phyloP scores from a whole-genome alignment of 2,797 vertebrate genomes.

The Onychomys torridus region DNA sequence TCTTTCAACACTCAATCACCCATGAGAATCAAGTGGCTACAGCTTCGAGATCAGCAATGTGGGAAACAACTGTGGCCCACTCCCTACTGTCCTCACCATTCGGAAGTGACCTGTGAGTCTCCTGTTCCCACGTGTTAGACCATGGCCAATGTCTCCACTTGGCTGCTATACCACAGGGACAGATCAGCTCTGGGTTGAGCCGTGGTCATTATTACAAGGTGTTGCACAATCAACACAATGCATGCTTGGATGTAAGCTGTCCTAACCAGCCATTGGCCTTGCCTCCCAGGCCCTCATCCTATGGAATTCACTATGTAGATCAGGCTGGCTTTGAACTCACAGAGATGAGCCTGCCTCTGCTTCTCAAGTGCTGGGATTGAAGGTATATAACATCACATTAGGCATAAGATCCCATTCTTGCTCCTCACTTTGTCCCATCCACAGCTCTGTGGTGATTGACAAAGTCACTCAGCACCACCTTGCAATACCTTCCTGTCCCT shows the following conservation, averaged over 20 bases:
- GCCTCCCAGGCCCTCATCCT: not conserved
- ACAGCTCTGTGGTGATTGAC: not conserved
- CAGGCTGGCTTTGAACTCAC: not conserved
- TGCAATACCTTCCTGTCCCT: not conserved
- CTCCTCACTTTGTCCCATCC: not conserved
- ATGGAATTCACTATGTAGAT: not conserved
- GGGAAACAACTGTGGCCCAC: not conserved
- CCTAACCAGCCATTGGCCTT: not conserved
- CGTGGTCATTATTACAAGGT: not conserved
- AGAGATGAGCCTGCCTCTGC: not conserved
- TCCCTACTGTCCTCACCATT: not conserved
- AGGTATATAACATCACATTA: not conserved
- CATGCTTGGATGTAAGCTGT: not conserved
- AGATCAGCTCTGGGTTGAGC: not conserved
- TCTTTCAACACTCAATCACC: not conserved
- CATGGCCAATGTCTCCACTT: not conserved
- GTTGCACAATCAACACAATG: fast-evolving
- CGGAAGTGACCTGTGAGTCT: not conserved
- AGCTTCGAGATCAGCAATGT: not conserved
- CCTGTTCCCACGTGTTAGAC: not conserved
- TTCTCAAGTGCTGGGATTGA: not conserved
- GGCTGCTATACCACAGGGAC: not conserved
- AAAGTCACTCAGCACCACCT: not conserved
- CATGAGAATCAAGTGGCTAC: not conserved
- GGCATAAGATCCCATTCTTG: not conserved